Conservation (phyloP, 2,888 invertebrate species). For the Conus canariensis region DNA sequence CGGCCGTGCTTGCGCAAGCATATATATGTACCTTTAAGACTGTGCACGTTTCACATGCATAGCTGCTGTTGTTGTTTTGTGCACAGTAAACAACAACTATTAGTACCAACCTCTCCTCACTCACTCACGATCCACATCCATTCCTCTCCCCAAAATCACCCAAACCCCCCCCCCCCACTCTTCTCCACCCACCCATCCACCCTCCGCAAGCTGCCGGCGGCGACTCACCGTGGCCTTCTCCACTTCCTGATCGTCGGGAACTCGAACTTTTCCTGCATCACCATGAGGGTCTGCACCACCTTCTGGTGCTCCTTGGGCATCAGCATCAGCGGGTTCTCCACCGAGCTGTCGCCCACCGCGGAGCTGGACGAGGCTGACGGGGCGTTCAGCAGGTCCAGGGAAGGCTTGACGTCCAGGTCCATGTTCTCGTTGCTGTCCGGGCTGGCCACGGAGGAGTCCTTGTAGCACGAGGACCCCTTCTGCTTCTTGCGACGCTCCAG, state of each 20-base stretch:
- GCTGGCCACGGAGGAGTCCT: conserved; percentile 46
- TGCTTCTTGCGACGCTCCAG: conserved; percentile 83
- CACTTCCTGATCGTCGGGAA: conserved; percentile 95
- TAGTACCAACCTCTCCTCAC: too few species aligned
- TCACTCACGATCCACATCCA: too few species aligned
- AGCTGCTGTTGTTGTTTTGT: too few species aligned
- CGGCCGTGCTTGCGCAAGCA: too few species aligned
- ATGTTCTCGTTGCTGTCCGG: conserved; percentile 51
- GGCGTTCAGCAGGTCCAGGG: conserved; percentile 13
- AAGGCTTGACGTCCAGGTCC: conserved; percentile 39
- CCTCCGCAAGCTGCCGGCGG: too few species aligned
- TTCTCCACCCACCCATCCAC: background rate
- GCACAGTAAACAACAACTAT: too few species aligned
- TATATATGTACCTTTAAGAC: too few species aligned
- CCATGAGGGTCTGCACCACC: conserved; percentile 95
- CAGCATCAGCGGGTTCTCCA: conserved; percentile 64
- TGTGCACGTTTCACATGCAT: too few species aligned
- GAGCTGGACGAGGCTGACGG: conserved; percentile 21
- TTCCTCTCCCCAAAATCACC: too few species aligned
- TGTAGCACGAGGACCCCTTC: conserved; percentile 8
- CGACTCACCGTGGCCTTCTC: conserved; percentile 85
- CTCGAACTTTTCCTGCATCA: conserved; percentile 98
- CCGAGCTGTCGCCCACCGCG: conserved; percentile 44
- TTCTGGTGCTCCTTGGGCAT: conserved; percentile 94
- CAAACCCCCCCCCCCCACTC: background rate